Percentiles rank a stretch among this genome's conserved stretches.
phyloP scores from a whole-genome alignment of 2,888 invertebrate species.

The Scelioninae gen. 2 region DNA sequence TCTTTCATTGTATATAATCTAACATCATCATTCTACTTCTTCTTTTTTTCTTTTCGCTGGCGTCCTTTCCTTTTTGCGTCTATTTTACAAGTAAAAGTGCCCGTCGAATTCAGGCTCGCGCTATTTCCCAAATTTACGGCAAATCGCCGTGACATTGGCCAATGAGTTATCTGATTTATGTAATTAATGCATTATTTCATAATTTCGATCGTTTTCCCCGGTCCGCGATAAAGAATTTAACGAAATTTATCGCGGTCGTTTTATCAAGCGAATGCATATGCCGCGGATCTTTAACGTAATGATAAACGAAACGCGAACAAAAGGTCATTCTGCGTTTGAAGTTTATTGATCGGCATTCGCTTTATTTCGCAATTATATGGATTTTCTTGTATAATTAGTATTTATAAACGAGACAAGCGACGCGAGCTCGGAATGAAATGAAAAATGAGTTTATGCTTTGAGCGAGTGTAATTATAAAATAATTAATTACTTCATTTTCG shows the following conservation, averaged over 20 bases:
- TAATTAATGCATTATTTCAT: conserved; percentile 42
- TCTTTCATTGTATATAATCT: too few relatives aligned
- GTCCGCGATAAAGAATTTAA: conserved; percentile 16
- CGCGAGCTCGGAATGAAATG: neutral
- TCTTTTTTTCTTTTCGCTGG: conserved; percentile 3
- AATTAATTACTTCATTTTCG: conserved; percentile 21
- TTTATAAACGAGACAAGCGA: conserved; percentile 16
- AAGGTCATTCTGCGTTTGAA: conserved; percentile 28
- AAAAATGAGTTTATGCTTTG: conserved; percentile 12
- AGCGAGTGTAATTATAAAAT: conserved; percentile 12
- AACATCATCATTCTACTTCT: conserved; percentile 9
- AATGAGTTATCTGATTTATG: conserved; percentile 47
- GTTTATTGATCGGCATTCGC: conserved; percentile 21
- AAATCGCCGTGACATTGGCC: conserved; percentile 28
- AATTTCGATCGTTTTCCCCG: conserved; percentile 16
- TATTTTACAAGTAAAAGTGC: conserved; percentile 50
- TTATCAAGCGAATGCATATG: conserved; percentile 2
- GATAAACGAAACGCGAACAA: conserved; percentile 35
- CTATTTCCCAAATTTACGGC: conserved; percentile 42
- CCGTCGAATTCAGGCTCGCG: conserved; percentile 50
- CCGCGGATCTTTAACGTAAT: conserved; percentile 21
- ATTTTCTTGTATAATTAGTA: conserved; percentile 21
- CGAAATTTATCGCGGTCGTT: conserved; percentile 22
- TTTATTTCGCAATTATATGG: conserved; percentile 20
- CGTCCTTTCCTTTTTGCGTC: neutral